Evolutionary conservation across 2,797 vertebrate genomes (phyloP), one percentile per base, ranked within the genome.

Genomic region (Cephalopachus bancanus): DNA sequence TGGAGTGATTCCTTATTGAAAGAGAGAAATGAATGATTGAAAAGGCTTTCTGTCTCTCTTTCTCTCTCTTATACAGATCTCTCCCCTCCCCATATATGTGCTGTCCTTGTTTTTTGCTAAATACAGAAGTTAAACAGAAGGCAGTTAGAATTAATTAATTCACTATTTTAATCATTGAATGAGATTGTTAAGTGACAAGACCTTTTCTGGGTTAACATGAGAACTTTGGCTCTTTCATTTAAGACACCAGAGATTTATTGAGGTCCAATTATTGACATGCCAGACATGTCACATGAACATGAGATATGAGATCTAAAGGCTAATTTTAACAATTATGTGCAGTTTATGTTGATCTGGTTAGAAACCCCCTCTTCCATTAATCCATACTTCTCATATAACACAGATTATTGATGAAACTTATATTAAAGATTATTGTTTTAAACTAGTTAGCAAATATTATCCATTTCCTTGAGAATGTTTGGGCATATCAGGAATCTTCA

Each of bases 61-160:
- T 60, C 10, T 60, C 2, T 79, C 62, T 57, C 28, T 91, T 24
- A 12, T 55, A 26, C 11, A 26, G 65, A n/a, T 44, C 10, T 24
- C 59, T 9, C 28, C 2, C 44, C 24, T 24, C 33, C 30, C n/a
- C 1, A 30, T 37, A n/a, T 15, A 83, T 19, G 65, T 10, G 16
- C 22, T 87, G 22, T 74, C 65, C 53, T 87, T 74, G 16, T 69
- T 84, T 84, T 95, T 97, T 87, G 62, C 26, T 92, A 44, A 62
- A 49, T 22, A 16, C 10, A 33, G 33, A 74, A 64, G 20, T n/a
- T 85, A 49, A 90, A 51, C 37, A 71, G 17, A 93, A 16, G 64
- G 16, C 15, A 33, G 24, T 74, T 72, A 71, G 72, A 75, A 69
- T 67, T 28, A 75, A 19, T 72, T 75, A 10, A 89, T 62, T 49